Conservation (phyloP, 2,113 vertebrate genomes). For the Ptilonorhynchus violaceus region DNA sequence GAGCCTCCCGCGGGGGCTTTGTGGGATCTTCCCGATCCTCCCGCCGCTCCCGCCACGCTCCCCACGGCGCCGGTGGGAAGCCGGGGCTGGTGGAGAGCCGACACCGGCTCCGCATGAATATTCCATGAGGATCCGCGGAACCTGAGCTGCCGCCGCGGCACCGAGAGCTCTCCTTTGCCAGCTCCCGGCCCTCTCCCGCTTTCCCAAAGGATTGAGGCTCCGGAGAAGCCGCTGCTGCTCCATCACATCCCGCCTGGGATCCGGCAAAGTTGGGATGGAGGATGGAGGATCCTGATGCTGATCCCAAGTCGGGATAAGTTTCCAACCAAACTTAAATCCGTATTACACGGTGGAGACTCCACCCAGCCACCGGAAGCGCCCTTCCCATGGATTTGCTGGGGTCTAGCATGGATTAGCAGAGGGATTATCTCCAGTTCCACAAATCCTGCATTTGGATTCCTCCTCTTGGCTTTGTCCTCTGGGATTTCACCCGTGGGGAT, state of each 20-base stretch:
- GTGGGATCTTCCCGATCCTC: not conserved
- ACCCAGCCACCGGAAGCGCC: accelerated
- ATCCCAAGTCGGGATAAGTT: accelerated
- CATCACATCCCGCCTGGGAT: accelerated
- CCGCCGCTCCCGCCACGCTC: not conserved
- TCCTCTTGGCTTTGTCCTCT: not conserved
- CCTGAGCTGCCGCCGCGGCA: accelerated
- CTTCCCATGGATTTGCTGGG: not conserved
- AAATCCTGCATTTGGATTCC: accelerated
- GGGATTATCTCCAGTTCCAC: accelerated
- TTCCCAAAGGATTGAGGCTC: accelerated
- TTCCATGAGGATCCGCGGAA: not conserved
- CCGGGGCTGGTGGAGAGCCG: not conserved
- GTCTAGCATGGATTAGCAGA: accelerated
- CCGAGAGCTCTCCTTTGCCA: not conserved
- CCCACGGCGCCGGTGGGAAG: not conserved
- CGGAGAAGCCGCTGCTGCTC: accelerated
- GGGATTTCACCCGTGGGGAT: accelerated
- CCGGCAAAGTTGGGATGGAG: too few relatives aligned
- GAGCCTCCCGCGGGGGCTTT: accelerated
- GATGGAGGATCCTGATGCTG: accelerated
- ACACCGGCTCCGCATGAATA: not conserved
- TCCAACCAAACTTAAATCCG: accelerated
- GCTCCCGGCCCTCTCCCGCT: accelerated
- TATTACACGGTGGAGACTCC: accelerated